These are phyloP conservation scores for Lomographa bimaculata DNA, from an alignment of 2,888 invertebrate genomes.

Conservation along the genomic window DNA sequence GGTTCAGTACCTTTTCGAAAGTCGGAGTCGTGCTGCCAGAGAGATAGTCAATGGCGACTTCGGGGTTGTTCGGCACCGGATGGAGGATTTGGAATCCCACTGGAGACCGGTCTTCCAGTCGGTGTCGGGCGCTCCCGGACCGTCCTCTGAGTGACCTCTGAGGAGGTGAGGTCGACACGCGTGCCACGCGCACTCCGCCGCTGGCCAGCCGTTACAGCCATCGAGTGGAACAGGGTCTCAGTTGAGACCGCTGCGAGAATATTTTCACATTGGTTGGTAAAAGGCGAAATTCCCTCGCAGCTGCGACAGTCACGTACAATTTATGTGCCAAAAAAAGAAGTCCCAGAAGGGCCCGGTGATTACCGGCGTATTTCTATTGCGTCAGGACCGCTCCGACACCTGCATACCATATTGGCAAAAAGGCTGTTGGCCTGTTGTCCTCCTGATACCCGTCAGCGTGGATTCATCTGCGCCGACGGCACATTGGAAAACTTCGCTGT, in stretches of 20 bases:
- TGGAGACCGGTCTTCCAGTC: conserved; percentile 23
- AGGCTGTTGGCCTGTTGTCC: conserved; percentile 30
- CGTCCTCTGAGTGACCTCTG: conserved; percentile 6
- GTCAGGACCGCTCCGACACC: conserved; percentile 33
- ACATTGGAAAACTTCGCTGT: conserved; percentile 48
- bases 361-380: conserved; percentile 40
- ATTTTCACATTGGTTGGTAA: conserved; percentile 12
- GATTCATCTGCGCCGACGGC: conserved; percentile 47
- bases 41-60: too few species aligned
- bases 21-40: too few species aligned
- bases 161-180: not conserved
- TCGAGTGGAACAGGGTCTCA: not conserved
- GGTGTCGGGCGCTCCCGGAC: conserved; percentile 20
- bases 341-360: conserved; percentile 34
- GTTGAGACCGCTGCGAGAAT: not conserved
- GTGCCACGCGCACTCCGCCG: not conserved
- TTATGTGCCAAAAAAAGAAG: too few species aligned
- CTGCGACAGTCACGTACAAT: too few species aligned
- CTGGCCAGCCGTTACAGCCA: not conserved
- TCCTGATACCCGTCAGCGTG: conserved; percentile 36
- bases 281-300: conserved; percentile 9
- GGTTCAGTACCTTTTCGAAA: too few species aligned
- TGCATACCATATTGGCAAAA: conserved; percentile 38
- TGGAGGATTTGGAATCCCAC: conserved; percentile 15
- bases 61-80: too few species aligned